Evolutionary conservation across 2,888 invertebrate genomes (phyloP).

Genomic region (Bombylius discolor): DNA sequence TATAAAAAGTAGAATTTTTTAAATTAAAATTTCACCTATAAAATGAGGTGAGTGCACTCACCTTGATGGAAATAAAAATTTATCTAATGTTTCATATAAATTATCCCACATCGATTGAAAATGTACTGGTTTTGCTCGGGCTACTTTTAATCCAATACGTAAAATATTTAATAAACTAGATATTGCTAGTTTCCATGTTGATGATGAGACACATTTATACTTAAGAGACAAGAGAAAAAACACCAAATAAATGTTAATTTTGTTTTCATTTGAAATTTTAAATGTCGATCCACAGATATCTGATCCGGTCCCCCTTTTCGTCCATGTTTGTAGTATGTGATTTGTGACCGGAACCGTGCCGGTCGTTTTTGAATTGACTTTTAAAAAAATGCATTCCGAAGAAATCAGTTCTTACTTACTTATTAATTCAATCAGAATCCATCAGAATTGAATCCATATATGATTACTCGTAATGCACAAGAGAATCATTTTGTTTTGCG

Average conservation of each 20-base stretch:
- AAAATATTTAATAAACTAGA: slow-evolving; percentile 63
- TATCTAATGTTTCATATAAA: slow-evolving; percentile 72
- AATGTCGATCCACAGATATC: no score
- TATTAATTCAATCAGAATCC: no score
- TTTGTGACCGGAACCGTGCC: no score
- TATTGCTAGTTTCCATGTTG: slow-evolving; percentile 73
- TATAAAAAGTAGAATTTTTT: slow-evolving; percentile 19
- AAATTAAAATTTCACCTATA: not conserved
- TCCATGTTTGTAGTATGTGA: no score
- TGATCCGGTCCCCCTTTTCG: no score
- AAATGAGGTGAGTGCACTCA: slow-evolving; percentile 25
- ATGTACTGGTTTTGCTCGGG: slow-evolving; percentile 60
- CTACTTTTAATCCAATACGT: slow-evolving; percentile 75
- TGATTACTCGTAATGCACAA: no score
- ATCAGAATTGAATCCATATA: no score
- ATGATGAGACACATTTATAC: slow-evolving; percentile 64
- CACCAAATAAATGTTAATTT: not conserved
- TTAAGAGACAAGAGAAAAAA: slow-evolving; percentile 50
- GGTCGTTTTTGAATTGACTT: not conserved
- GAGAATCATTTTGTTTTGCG: no score
- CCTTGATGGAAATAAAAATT: slow-evolving; percentile 81
- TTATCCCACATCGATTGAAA: slow-evolving; percentile 75
- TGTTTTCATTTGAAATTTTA: no score
- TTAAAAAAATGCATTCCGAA: not conserved
- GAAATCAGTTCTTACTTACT: no score